Evolutionary conservation across 2,113 vertebrate species (phyloP), one percentile per base, ranked within the genome.

Genomic region (Tinamus guttatus): DNA sequence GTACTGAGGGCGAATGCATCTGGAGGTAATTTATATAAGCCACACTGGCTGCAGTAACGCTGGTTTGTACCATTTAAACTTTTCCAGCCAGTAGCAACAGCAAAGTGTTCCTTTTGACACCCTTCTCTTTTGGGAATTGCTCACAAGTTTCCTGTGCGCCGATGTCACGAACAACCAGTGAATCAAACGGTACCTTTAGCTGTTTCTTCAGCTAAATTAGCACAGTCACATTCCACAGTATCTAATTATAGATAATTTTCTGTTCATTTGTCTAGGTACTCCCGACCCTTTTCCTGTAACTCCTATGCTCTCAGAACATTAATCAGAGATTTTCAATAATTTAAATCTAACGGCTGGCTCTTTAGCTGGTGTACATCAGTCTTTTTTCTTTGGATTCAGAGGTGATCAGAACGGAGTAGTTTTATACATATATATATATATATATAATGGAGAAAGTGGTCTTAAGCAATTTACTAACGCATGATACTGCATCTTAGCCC

Each of bases 241-340:
- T 38, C 80, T 67, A 84, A 96, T 95, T 94, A 95, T 67, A 87
- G 70, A 78, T 94, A 84, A 97, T 96, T 90, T 86, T 78, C 88
- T 69, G 41, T 90, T 95, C 94, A 94, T 94, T 87, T 82, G n/a
- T 40, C 86, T 84, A 16, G 3, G 67, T 95, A 59, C 85, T 94
- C 76, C 77, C 93, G 93, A 97, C 94, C 90, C 70, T 84, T 93
- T 79, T 90, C 89, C 86, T 94, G 90, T 95, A 91, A 90, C 94
- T 79, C 84, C 45, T 45, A 43, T 93, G 74, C 49, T 79, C 83
- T 96, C 93, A 74, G 91, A 94, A 51, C 7, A 1, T 67, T 89
- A 74, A 92, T 87, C 90, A 90, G 86, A 93, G 86, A 89, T 87
- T 94, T 93, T 94, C 93, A 90, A n/a, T 93, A 93, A 94, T 89